phyloP scores from a whole-genome alignment of 2,113 vertebrate species.

The Dinomys branickii region DNA sequence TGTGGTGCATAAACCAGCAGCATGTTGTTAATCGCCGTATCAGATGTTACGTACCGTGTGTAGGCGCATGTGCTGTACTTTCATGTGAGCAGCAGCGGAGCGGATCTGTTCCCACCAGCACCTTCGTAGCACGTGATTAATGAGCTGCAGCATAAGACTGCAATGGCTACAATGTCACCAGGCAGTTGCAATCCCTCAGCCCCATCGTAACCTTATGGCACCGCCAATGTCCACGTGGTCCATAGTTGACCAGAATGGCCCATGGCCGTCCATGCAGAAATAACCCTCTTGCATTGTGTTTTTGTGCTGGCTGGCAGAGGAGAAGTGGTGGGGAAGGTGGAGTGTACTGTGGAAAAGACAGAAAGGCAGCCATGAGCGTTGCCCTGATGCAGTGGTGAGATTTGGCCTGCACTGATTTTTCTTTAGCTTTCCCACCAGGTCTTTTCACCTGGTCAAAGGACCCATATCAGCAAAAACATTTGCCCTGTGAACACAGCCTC shows the following conservation, averaged over 20 bases:
- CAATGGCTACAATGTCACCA: neutral
- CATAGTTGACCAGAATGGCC: too few relatives aligned
- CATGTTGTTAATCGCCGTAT: too few relatives aligned
- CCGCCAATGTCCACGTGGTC: neutral
- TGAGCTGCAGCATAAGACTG: neutral
- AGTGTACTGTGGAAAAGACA: neutral
- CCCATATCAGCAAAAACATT: neutral
- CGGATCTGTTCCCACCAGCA: neutral
- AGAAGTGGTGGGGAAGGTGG: too few relatives aligned
- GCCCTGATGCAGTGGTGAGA: neutral
- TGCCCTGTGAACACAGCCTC: neutral
- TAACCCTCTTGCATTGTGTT: too few relatives aligned
- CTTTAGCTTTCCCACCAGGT: neutral
- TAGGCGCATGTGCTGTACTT: neutral
- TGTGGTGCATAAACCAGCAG: too few relatives aligned
- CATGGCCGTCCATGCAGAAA: accelerated
- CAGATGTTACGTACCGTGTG: too few relatives aligned
- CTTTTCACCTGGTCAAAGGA: neutral
- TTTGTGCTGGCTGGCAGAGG: neutral
- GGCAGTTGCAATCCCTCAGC: neutral
- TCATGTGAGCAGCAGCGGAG: too few relatives aligned
- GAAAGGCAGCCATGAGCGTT: accelerated
- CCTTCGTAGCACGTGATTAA: neutral
- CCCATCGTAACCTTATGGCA: neutral
- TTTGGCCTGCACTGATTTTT: neutral